Evolutionary conservation across 2,113 vertebrate genomes (phyloP), one percentile per base, ranked within the genome.

Genomic region (Murina feae): DNA sequence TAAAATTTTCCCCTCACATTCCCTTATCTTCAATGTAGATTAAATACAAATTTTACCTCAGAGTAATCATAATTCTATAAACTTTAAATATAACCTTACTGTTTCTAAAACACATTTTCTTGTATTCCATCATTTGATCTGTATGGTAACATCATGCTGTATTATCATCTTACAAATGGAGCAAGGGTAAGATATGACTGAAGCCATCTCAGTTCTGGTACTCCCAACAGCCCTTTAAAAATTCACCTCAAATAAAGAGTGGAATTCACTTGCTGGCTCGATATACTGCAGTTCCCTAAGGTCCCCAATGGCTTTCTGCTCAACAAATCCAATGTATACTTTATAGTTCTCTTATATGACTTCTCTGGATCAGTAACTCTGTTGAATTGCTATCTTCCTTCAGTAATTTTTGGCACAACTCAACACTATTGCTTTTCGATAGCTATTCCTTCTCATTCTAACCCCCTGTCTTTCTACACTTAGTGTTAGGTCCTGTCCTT

Each of bases 11-110:
- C 35, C 35, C n/a, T 75, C 35, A 44, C 2, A 89, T 55, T 58
- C 68, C 47, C 51, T 94, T 81, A 81, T 1, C 32, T 93, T 94
- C 55, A 87, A 79, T 91, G 55, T 94, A 69, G 86, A 79, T 91
- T 76, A 76, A 85, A 68, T 78, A 65, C 6, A 93, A 30, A 90
- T 47, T 84, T 80, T n/a, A 89, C 8, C 44, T 69, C 87, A 90
- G 92, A 90, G 35, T 91, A 86, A 91, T 51, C 23, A 75, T 39
- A 94, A 78, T 65, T 91, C 37, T 80, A 16, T 80, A 90, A 84
- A 87, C 8, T 72, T 72, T 1, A 6, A 72, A 58, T 76, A 71
- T 51, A 60, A 55, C 1, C 86, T 94, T 65, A 71, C 55, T 58
- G 30, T 49, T 89, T 63, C 79, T 9, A 86, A 79, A 93, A 78